These are phyloP conservation scores for Myanophis thanlyinensis DNA, from an alignment of 2,113 vertebrate species.

Conservation along the genomic window DNA sequence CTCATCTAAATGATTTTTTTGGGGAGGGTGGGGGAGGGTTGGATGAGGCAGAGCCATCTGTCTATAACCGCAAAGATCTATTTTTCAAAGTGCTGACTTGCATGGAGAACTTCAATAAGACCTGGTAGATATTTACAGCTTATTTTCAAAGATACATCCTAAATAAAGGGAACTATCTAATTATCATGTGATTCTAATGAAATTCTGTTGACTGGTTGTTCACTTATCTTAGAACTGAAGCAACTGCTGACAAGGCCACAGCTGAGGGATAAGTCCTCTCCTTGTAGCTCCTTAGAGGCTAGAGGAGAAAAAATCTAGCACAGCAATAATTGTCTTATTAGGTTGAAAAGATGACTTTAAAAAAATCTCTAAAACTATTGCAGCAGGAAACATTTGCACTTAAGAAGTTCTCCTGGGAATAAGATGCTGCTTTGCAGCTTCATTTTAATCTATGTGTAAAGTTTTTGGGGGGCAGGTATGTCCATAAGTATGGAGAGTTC, in stretches of 20 bases:
- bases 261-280: not conserved
- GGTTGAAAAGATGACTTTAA: not conserved
- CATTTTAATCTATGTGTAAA: not conserved
- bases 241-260: not conserved
- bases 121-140: slow-evolving; percentile 2
- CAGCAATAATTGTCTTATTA: slow-evolving; percentile 30
- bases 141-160: not conserved
- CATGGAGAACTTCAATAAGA: not conserved
- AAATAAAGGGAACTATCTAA: slow-evolving; percentile 19
- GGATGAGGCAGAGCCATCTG: not conserved
- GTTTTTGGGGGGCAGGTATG: not conserved
- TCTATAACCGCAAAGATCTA: not conserved
- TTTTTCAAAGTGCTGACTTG: not conserved
- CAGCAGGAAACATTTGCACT: not conserved
- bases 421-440: not conserved
- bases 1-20: not conserved
- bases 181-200: slow-evolving; percentile 14
- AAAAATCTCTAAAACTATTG: not conserved
- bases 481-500: not conserved
- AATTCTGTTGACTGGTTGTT: slow-evolving; percentile 6
- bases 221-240: slow-evolving; percentile 27
- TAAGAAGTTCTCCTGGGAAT: not conserved
- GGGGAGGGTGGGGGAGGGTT: too few species aligned
- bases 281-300: slow-evolving; percentile 42
- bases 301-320: slow-evolving; percentile 12